phyloP scores from a whole-genome alignment of 2,888 invertebrate genomes.

The Apomyelois bistriatella region DNA sequence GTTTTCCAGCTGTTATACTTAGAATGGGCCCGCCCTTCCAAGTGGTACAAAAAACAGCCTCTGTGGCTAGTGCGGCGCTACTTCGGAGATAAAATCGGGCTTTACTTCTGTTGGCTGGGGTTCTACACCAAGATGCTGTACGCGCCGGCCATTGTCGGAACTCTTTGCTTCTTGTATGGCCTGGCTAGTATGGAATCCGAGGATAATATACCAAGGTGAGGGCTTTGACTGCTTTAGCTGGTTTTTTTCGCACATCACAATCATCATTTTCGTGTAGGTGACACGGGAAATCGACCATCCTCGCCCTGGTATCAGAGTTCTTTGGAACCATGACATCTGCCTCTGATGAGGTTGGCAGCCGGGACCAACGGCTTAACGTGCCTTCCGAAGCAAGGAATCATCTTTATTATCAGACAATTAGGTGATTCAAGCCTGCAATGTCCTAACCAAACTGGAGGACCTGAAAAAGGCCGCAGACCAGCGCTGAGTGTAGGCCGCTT shows the following conservation, averaged over 20 bases:
- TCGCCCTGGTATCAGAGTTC: too few species aligned
- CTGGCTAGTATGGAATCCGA: constrained; percentile 88
- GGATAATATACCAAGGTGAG: constrained; percentile 89
- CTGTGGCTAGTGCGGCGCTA: constrained; percentile 92
- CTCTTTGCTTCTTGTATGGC: constrained; percentile 92
- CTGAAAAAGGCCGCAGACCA: too few species aligned
- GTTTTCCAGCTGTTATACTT: constrained; percentile 86
- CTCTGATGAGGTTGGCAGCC: too few species aligned
- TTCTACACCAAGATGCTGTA: constrained; percentile 95
- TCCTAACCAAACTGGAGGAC: too few species aligned
- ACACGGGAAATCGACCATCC: too few species aligned
- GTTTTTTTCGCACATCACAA: constrained; percentile 21
- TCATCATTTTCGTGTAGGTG: too few species aligned
- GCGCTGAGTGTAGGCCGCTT: too few species aligned
- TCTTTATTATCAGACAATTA: too few species aligned
- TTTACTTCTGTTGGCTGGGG: constrained; percentile 96
- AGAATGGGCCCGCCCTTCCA: constrained; percentile 94
- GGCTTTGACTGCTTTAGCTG: background rate
- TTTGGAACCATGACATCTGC: too few species aligned
- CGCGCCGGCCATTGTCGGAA: constrained; percentile 91
- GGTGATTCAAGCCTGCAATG: too few species aligned
- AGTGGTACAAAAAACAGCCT: constrained; percentile 96
- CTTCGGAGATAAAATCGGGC: constrained; percentile 94
- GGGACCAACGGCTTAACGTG: too few species aligned
- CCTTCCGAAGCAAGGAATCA: too few species aligned